phyloP scores from a whole-genome alignment of 2,797 vertebrate species.

The Myotis myotis region DNA sequence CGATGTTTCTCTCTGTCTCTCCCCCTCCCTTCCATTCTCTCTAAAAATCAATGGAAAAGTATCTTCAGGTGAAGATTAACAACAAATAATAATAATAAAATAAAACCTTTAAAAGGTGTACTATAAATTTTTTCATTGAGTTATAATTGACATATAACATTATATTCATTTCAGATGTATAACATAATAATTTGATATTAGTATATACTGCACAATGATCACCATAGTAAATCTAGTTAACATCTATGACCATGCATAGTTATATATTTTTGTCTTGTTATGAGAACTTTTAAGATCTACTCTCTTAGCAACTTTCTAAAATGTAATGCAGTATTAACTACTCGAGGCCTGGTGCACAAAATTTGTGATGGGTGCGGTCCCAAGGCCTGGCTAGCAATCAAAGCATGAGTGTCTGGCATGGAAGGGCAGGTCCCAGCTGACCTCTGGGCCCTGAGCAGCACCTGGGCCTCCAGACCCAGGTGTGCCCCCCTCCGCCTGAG shows the following conservation, averaged over 20 bases:
- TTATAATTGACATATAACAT: not conserved
- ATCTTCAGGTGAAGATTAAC: no score
- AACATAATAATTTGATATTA: not conserved
- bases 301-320: not conserved
- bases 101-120: not conserved
- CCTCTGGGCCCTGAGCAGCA: no score
- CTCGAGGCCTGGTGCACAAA: no score
- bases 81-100: not conserved
- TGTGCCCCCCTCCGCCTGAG: no score
- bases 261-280: not conserved
- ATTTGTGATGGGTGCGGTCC: no score
- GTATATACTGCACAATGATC: not conserved
- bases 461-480: no score
- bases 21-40: no score
- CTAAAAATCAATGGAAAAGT: no score
- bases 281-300: constrained; percentile 20
- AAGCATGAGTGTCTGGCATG: no score
- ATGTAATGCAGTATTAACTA: not conserved
- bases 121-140: not conserved
- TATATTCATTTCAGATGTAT: not conserved
- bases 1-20: no score
- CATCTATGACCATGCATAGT: not conserved
- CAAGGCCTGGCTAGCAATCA: no score
- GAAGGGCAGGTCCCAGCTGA: no score
- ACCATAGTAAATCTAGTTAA: not conserved